phyloP scores from a whole-genome alignment of 2,797 vertebrate genomes.

The Rhinatrema bivittatum region DNA sequence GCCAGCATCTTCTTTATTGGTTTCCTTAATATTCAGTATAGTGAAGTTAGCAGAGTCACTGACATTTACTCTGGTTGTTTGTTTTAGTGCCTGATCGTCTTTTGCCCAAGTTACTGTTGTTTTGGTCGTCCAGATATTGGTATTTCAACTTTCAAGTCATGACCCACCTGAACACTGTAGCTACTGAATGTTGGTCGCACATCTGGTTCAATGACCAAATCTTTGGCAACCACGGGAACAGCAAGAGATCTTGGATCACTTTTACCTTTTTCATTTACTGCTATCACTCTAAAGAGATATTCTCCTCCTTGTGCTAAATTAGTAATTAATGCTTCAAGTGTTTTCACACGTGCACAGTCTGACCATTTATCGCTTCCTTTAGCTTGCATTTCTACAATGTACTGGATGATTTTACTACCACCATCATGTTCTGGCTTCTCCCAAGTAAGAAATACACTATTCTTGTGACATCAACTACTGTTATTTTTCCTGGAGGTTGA shows the following conservation, averaged over 20 bases:
- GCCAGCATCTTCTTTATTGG: slow-evolving; percentile 83
- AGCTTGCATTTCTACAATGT: slow-evolving; percentile 89
- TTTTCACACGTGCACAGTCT: slow-evolving; percentile 83
- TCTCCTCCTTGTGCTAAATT: slow-evolving; percentile 89
- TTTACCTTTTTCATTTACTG: slow-evolving; percentile 94
- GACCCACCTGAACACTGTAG: slow-evolving; percentile 87
- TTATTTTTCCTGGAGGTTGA: slow-evolving; percentile 87
- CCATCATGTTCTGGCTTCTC: slow-evolving; percentile 93
- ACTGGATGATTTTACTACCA: slow-evolving; percentile 91
- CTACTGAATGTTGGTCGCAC: slow-evolving; percentile 83
- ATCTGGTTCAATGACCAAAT: slow-evolving; percentile 92
- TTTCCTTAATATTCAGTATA: slow-evolving; percentile 84
- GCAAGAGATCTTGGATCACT: slow-evolving; percentile 92
- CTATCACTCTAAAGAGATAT: slow-evolving; percentile 89
- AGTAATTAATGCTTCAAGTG: slow-evolving; percentile 77
- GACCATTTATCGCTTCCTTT: slow-evolving; percentile 93
- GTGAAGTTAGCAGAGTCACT: slow-evolving; percentile 68
- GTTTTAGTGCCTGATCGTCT: slow-evolving; percentile 79
- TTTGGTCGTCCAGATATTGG: slow-evolving; percentile 89
- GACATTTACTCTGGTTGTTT: slow-evolving; percentile 88
- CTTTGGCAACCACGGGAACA: slow-evolving; percentile 87
- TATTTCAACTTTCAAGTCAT: slow-evolving; percentile 84
- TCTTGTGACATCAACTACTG: slow-evolving; percentile 88
- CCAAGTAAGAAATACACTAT: slow-evolving; percentile 90
- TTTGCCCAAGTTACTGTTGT: slow-evolving; percentile 82